These are phyloP conservation scores for Ailuropoda melanoleuca DNA, from an alignment of 2,113 vertebrate species.

Conservation along the genomic window DNA sequence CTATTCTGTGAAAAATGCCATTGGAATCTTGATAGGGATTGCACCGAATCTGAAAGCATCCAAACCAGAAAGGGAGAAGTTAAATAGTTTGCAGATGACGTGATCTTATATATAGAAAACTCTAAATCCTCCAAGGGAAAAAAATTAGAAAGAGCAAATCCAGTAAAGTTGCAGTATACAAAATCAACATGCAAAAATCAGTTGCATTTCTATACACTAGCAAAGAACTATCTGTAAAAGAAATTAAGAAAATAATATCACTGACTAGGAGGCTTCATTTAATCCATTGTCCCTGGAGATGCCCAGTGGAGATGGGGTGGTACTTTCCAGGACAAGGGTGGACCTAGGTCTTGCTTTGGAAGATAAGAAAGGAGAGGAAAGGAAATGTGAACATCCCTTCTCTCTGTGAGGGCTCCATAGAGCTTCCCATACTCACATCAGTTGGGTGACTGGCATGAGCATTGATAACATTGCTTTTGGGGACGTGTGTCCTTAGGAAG, in stretches of 20 bases:
- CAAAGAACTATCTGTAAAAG: background rate
- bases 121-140: background rate
- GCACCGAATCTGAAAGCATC: background rate
- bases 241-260: background rate
- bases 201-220: background rate
- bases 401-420: background rate
- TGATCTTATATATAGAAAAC: background rate
- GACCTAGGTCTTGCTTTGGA: background rate
- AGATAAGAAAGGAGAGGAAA: background rate
- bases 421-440: background rate
- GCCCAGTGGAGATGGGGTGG: background rate
- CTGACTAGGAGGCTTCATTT: background rate
- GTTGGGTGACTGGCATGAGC: background rate
- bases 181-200: background rate
- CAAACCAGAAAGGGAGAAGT: background rate
- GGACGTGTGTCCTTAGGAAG: background rate
- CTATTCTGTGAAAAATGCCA: background rate
- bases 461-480: background rate
- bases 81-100: background rate
- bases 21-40: background rate
- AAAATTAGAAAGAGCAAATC: background rate
- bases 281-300: background rate
- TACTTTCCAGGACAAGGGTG: background rate
- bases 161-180: background rate
- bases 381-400: background rate